Evolutionary conservation across 2,888 invertebrate genomes (phyloP).

Genomic region (Plagodis dolabraria): DNA sequence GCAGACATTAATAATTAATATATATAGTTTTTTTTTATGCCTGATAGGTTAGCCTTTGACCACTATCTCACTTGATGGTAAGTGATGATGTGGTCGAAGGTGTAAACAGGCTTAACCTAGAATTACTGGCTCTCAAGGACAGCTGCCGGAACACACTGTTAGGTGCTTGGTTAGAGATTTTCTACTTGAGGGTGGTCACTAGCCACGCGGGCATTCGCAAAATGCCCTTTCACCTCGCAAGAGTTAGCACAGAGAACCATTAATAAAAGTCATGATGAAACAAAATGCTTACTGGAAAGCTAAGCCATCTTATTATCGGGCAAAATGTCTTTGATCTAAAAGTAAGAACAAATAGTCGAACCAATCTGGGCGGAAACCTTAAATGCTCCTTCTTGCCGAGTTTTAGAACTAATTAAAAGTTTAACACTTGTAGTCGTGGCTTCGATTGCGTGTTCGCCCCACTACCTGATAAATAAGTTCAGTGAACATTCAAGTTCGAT

Average conservation of each 20-base stretch:
- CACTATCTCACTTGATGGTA: too few relatives aligned
- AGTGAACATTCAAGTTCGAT: slow-evolving; percentile 17
- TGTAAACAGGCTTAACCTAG: too few relatives aligned
- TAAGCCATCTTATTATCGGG: slow-evolving; percentile 16
- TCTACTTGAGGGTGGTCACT: too few relatives aligned
- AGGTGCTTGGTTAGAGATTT: too few relatives aligned
- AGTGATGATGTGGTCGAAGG: too few relatives aligned
- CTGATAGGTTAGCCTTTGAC: too few relatives aligned
- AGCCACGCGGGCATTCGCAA: too few relatives aligned
- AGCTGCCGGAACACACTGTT: too few relatives aligned
- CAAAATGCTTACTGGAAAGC: not conserved
- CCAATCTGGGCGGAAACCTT: slow-evolving; percentile 57
- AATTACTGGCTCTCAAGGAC: too few relatives aligned
- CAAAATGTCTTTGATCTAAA: slow-evolving; percentile 41
- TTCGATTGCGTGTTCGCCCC: slow-evolving; percentile 52
- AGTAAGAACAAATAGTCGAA: slow-evolving; percentile 55
- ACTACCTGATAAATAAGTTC: slow-evolving; percentile 56
- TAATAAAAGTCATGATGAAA: not conserved
- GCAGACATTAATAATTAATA: not conserved
- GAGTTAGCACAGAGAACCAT: not conserved
- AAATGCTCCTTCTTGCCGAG: slow-evolving; percentile 69
- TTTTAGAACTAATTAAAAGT: slow-evolving; percentile 78
- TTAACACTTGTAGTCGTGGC: slow-evolving; percentile 69
- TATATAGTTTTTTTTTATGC: too few relatives aligned
- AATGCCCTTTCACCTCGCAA: too few relatives aligned